Conservation (phyloP, 2,113 vertebrate genomes). For the Rhizomys pruinosus region DNA sequence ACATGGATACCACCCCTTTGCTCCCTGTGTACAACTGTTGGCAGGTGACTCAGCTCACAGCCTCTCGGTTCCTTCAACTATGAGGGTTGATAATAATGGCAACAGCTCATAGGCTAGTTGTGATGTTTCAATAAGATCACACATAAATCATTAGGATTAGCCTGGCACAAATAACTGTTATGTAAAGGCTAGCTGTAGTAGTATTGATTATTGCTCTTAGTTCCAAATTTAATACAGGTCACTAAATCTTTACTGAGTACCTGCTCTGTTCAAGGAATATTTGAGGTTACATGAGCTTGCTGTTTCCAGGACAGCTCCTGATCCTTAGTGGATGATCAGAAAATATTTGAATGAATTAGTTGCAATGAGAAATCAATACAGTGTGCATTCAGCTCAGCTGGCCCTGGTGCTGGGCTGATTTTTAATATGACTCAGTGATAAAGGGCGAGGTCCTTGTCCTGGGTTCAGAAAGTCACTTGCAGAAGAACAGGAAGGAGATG, state of each 20-base stretch:
- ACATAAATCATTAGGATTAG: background rate
- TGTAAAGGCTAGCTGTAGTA: background rate
- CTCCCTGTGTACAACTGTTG: background rate
- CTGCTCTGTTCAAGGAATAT: background rate
- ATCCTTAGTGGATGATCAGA: background rate
- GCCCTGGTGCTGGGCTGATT: background rate
- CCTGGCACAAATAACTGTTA: background rate
- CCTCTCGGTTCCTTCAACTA: background rate
- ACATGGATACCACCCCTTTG: background rate
- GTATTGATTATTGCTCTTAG: background rate
- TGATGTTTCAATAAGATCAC: background rate
- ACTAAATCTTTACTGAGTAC: background rate
- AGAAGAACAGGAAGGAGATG: background rate
- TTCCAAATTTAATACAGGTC: background rate
- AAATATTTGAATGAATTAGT: slow-evolving; percentile 47
- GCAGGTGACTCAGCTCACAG: background rate
- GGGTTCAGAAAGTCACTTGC: slow-evolving; percentile 23
- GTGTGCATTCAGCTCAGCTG: slow-evolving; percentile 13
- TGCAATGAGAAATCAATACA: background rate
- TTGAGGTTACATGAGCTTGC: background rate
- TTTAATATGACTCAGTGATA: slow-evolving; percentile 49
- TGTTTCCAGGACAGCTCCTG: background rate
- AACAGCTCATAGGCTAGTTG: background rate
- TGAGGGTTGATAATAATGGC: background rate
- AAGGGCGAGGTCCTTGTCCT: background rate